Evolutionary conservation across 2,888 invertebrate species (phyloP).

Genomic region (Lasioglossum marginatum): DNA sequence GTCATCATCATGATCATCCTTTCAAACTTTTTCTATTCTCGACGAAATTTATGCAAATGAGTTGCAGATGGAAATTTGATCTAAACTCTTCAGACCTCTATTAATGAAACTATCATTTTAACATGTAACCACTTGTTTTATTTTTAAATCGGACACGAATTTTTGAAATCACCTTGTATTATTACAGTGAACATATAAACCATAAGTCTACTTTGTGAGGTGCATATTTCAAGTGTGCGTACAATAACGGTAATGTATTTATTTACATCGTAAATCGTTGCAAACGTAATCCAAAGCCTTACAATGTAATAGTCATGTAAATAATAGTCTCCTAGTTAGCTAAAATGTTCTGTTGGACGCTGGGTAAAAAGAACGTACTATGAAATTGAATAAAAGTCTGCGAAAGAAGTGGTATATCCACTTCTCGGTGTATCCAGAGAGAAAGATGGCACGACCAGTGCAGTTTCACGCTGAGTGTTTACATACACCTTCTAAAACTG

Average conservation of each 20-base stretch:
- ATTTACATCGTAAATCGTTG: not conserved
- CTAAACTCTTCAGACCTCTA: too few species aligned
- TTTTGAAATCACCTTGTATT: not conserved
- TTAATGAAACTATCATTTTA: too few species aligned
- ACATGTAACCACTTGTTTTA: not conserved
- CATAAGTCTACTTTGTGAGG: too few species aligned
- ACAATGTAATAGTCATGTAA: not conserved
- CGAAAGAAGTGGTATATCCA: not conserved
- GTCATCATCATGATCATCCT: too few species aligned
- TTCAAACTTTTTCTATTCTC: too few species aligned
- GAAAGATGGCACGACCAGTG: not conserved
- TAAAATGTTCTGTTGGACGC: not conserved
- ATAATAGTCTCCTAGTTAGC: not conserved
- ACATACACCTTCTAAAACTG: not conserved
- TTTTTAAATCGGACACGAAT: not conserved
- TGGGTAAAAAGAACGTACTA: not conserved
- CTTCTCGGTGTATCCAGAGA: not conserved
- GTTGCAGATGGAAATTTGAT: not conserved
- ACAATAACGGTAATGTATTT: not conserved
- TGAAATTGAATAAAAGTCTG: not conserved
- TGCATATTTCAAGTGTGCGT: not conserved
- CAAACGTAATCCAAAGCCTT: not conserved
- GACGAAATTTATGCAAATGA: not conserved
- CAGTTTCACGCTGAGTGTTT: slow-evolving; percentile 3
- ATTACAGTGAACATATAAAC: not conserved